Conservation (phyloP, 2,888 invertebrate genomes). For the Eristalinus sepulchralis region DNA sequence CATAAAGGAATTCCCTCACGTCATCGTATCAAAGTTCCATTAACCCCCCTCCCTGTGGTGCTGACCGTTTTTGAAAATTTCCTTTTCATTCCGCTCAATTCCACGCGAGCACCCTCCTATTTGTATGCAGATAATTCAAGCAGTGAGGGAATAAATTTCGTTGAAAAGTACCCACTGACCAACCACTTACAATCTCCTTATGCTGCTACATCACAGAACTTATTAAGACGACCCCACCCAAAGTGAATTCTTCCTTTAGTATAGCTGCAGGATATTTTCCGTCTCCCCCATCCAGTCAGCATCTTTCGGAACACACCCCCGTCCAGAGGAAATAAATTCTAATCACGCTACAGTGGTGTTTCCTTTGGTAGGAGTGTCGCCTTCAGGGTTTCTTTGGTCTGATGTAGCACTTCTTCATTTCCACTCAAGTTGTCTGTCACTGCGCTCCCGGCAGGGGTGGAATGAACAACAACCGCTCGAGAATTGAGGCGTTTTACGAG, state of each 20-base stretch:
- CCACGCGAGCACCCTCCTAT: not conserved
- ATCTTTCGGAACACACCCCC: slow-evolving; percentile 24
- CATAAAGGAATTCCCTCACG: not conserved
- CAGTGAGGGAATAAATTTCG: slow-evolving; percentile 27
- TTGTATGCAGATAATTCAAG: slow-evolving; percentile 5
- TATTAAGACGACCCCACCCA: slow-evolving; percentile 34
- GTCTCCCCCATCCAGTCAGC: not conserved
- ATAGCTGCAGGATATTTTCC: not conserved
- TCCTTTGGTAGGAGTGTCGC: slow-evolving; percentile 27
- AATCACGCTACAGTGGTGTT: slow-evolving; percentile 53
- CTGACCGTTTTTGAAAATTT: not conserved
- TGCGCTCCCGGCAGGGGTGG: not conserved
- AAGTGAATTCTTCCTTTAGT: not conserved
- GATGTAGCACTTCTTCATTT: slow-evolving; percentile 30
- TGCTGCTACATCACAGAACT: slow-evolving; percentile 25
- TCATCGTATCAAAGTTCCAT: not conserved
- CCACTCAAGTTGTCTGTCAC: slow-evolving; percentile 18
- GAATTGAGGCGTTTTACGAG: slow-evolving; percentile 46
- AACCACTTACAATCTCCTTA: slow-evolving; percentile 41
- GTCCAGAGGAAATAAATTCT: slow-evolving; percentile 56
- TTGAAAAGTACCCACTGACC: slow-evolving; percentile 20
- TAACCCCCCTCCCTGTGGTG: not conserved
- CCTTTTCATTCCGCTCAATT: slow-evolving; percentile 1
- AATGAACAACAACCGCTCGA: slow-evolving; percentile 28
- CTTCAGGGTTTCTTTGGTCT: slow-evolving; percentile 47